Percentiles rank a stretch among this genome's conserved stretches.
Conservation (phyloP, 2,888 invertebrate species). For the Chaetoderma sp. region DNA sequence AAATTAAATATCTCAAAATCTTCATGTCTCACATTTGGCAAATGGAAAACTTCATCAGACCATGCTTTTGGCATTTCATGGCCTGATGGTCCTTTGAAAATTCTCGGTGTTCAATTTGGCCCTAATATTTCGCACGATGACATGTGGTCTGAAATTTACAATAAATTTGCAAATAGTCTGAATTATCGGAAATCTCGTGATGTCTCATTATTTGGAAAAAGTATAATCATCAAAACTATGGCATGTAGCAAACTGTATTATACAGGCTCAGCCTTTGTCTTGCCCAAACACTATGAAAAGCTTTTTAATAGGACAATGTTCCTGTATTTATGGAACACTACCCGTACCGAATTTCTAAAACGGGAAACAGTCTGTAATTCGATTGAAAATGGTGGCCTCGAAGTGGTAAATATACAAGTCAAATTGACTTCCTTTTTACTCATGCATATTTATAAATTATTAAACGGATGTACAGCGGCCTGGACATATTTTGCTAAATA, state of each 20-base stretch:
- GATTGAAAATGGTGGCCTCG: not conserved
- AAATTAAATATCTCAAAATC: not conserved
- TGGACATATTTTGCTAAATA: not conserved
- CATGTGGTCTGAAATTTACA: not conserved
- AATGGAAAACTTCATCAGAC: not conserved
- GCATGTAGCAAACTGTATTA: not conserved
- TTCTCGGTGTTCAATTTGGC: not conserved
- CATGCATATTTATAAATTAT: not conserved
- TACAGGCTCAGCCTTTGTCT: not conserved
- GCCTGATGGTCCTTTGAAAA: not conserved
- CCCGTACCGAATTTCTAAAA: not conserved
- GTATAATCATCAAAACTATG: not conserved
- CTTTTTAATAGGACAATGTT: not conserved
- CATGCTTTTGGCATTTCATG: slow-evolving; percentile 3
- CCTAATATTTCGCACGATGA: not conserved
- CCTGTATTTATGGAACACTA: not conserved
- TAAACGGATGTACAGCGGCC: not conserved
- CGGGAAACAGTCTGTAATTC: not conserved
- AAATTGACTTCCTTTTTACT: not conserved
- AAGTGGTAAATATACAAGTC: not conserved
- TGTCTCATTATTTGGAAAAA: slow-evolving; percentile 2
- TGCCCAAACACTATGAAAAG: not conserved
- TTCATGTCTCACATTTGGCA: not conserved
- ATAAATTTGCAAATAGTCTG: not conserved
- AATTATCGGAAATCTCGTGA: not conserved